phyloP scores from a whole-genome alignment of 1,140 invertebrate species.

The Pseudomyrmex dendroicus region DNA sequence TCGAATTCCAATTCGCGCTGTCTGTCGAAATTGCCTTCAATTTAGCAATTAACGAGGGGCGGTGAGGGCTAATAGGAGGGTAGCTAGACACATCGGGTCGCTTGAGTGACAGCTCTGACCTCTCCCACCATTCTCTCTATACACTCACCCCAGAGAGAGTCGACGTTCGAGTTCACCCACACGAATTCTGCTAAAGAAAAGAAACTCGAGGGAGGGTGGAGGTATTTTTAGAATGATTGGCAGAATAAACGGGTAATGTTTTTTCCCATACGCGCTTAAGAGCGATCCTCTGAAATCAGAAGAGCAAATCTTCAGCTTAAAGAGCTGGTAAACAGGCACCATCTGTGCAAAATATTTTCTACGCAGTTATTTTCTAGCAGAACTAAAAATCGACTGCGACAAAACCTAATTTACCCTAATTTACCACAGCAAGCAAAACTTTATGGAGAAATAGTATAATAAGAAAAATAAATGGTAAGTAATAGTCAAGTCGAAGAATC shows the following conservation, averaged over 20 bases:
- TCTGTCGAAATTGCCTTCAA: constrained; percentile 83
- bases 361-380: no score
- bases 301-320: no score
- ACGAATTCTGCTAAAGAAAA: constrained; percentile 41
- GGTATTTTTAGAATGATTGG: constrained; percentile 57
- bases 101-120: constrained; percentile 85
- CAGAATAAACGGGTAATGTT: constrained; percentile 49
- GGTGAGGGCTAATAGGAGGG: constrained; percentile 83
- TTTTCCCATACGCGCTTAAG: constrained; percentile 46
- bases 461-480: no score
- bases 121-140: constrained; percentile 79
- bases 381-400: no score
- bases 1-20: constrained; percentile 79
- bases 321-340: no score
- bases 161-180: constrained; percentile 74
- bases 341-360: no score
- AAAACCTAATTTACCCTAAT: no score
- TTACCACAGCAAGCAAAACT: no score
- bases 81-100: constrained; percentile 81
- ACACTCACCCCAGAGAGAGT: constrained; percentile 65
- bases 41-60: constrained; percentile 83
- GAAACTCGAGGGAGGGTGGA: not conserved
- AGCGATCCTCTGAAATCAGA: constrained; percentile 8
- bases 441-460: no score
- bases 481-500: no score